phyloP scores from a whole-genome alignment of 2,797 vertebrate genomes.

The Microhierax caerulescens region DNA sequence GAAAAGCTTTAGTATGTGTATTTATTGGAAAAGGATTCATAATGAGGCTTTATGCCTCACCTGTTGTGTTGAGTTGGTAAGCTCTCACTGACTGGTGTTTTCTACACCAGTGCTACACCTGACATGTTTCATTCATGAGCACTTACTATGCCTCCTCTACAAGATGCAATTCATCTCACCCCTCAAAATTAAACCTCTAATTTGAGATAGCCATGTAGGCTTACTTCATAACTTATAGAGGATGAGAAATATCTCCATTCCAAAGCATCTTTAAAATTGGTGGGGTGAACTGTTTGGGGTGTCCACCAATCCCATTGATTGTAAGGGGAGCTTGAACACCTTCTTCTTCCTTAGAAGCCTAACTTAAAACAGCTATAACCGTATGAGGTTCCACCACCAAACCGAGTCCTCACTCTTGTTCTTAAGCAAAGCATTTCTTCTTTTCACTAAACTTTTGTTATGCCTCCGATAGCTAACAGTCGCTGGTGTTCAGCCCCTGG shows the following conservation, averaged over 20 bases:
- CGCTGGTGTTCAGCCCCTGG: not conserved
- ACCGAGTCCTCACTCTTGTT: not conserved
- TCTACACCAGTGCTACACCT: not conserved
- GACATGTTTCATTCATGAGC: not conserved
- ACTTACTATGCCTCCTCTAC: not conserved
- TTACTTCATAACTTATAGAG: not conserved
- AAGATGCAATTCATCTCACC: not conserved
- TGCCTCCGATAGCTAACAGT: not conserved
- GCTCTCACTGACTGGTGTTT: not conserved
- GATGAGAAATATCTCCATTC: not conserved
- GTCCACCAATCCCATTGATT: accelerated
- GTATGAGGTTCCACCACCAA: not conserved
- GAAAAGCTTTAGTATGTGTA: not conserved
- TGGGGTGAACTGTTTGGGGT: not conserved
- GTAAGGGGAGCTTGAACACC: not conserved
- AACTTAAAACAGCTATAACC: not conserved
- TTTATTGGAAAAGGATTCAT: not conserved
- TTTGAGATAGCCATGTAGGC: not conserved
- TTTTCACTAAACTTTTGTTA: not conserved
- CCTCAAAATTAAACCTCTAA: not conserved
- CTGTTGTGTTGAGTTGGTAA: not conserved
- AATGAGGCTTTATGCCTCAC: not conserved
- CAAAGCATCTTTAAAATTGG: not conserved
- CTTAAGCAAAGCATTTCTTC: not conserved
- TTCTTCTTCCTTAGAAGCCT: not conserved